phyloP scores from a whole-genome alignment of 2,113 vertebrate species.

The Caloenas nicobarica region DNA sequence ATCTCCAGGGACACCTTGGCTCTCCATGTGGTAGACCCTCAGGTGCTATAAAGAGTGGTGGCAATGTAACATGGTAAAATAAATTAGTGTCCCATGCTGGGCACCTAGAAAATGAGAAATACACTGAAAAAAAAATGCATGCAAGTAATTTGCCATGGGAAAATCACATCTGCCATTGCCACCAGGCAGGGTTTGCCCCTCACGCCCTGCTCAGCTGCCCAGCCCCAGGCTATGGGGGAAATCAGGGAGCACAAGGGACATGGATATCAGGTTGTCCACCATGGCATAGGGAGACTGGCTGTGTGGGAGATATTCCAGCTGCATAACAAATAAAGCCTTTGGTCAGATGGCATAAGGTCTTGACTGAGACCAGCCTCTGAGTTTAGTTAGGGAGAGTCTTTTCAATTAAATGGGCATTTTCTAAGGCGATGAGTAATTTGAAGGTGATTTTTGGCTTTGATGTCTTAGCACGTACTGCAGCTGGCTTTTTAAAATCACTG shows the following conservation, averaged over 20 bases:
- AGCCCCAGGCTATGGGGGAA: not conserved
- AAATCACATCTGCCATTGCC: not conserved
- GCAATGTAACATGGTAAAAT: not conserved
- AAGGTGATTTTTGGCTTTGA: not conserved
- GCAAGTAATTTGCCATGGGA: not conserved
- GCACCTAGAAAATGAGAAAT: not conserved
- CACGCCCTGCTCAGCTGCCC: rapidly evolving
- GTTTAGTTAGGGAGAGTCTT: not conserved
- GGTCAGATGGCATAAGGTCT: not conserved
- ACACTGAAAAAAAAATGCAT: not conserved
- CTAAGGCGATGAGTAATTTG: not conserved
- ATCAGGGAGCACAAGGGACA: not conserved
- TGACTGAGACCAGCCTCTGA: not conserved
- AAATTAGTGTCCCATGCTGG: not conserved
- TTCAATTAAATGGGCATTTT: not conserved
- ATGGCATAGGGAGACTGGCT: not conserved
- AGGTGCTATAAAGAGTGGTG: not conserved
- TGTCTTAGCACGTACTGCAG: not conserved
- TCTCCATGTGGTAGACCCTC: not conserved
- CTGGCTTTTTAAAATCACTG: not conserved
- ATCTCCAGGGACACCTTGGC: not conserved
- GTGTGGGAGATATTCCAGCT: not conserved
- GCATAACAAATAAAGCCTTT: not conserved
- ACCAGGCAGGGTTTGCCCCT: not conserved
- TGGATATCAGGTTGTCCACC: not conserved